Base-by-base conservation (phyloP, 1,140 invertebrate species). In the Holcopasites calliopsidis region DNA sequence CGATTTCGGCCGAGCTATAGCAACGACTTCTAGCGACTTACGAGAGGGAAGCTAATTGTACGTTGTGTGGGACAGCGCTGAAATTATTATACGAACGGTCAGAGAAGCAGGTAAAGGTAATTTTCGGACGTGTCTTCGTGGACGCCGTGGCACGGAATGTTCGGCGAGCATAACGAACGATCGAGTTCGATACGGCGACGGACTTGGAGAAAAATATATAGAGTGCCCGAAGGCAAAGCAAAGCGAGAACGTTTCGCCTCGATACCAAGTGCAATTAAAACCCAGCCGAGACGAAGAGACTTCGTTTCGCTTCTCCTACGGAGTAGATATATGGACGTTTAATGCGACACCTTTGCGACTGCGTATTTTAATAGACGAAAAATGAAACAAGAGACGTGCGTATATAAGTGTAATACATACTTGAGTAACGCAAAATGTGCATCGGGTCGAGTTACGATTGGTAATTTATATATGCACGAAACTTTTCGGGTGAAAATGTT, bases 241-340 rank as follows among this genome's bases (percentile, higher is more conserved):
- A 3, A 26, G 16, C 49, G 26, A 23, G 49, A 21, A 16, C 28
- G 40, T 71, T 72, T 72, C 7, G 52, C 62, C 6, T 80, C 44
- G 44, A 72, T 54, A 50, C 50, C 49, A 76, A 76, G 73, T 72
- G 73, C 73, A 82, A 80, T 82, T 72, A 77, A 33, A 8, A 44
- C 44, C 23, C 64, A 68, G 68, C 7, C 23, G 35, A 26, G 21
- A 61, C 35, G 21, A 33, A 33, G 47, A 3, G 8, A 70, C 31
- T 38, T 76, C 58, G 64, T 47, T 18, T 47, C 11, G 3, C 13
- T 5, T 47, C 40, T 79, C 61, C 13, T 3, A 21, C 65, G 54
- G 31, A 60, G 28, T 82, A 82, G 74, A 38, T 3, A 31, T 1
- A n/a, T 42, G 40, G 55, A 70, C 23, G 28, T 23, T 49, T 50